Conservation (phyloP, 2,113 vertebrate species). For the Channa argus region DNA sequence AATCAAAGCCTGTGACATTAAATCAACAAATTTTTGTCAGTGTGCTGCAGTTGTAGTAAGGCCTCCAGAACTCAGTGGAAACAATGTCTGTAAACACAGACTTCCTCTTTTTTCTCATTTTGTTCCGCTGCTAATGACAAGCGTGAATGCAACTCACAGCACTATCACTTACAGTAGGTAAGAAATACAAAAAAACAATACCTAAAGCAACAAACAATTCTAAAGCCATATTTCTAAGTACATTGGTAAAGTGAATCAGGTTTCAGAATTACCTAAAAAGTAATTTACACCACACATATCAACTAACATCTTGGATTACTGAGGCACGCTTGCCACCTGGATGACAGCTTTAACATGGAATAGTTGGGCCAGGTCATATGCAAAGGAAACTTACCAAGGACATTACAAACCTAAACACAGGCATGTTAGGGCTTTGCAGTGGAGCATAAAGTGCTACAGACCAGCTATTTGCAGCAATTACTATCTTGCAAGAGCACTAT, state of each 20-base stretch:
- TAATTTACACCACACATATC: conserved; percentile 71
- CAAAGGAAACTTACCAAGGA: conserved; percentile 2
- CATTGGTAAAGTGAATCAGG: conserved; percentile 36
- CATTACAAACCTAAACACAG: conserved; percentile 10
- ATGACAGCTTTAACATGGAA: conserved; percentile 24
- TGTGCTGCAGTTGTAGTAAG: conserved; percentile 11
- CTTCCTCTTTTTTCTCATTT: conserved; percentile 69
- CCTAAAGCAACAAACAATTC: neutral
- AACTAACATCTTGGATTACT: conserved; percentile 77
- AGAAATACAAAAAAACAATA: neutral
- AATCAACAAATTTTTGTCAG: neutral
- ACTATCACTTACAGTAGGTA: neutral
- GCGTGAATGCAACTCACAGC: conserved; percentile 10
- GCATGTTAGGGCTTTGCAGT: neutral
- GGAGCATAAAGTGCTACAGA: conserved; percentile 8
- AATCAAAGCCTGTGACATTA: neutral
- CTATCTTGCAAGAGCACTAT: neutral
- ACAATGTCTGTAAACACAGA: conserved; percentile 66
- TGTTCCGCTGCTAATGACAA: conserved; percentile 41
- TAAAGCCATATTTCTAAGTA: conserved; percentile 4
- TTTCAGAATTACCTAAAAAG: conserved; percentile 67
- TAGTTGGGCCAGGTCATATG: conserved; percentile 18
- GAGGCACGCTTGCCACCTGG: conserved; percentile 74
- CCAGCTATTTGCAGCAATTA: neutral
- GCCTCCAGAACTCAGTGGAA: conserved; percentile 36